Conservation (phyloP, 2,888 invertebrate species). For the Cryptus armator region DNA sequence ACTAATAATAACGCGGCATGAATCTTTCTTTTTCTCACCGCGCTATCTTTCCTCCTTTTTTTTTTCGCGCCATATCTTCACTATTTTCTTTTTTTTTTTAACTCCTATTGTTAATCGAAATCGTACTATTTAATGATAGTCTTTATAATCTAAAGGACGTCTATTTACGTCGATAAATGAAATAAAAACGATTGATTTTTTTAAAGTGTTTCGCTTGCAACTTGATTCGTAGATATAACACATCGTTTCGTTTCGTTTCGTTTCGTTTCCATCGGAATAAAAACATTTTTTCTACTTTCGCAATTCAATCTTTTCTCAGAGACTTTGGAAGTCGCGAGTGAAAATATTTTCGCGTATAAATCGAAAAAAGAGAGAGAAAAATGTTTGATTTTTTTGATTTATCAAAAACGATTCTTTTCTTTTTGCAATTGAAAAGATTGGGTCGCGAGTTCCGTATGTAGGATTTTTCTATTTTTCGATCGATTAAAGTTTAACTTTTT, state of each 20-base stretch:
- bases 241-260: constrained; percentile 2
- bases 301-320: neutral
- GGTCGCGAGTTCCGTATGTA: too few relatives aligned
- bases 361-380: neutral
- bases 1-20: constrained; percentile 50
- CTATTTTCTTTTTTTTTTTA: constrained; percentile 24
- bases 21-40: constrained; percentile 25
- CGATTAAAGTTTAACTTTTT: too few relatives aligned
- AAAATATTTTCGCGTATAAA: neutral
- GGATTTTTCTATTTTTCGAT: too few relatives aligned
- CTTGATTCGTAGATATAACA: constrained; percentile 45
- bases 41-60: constrained; percentile 33
- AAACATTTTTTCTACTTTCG: constrained; percentile 1
- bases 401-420: too few relatives aligned
- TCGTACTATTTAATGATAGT: constrained; percentile 47
- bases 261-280: neutral
- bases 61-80: constrained; percentile 42
- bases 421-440: too few relatives aligned
- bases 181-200: constrained; percentile 51
- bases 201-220: constrained; percentile 13
- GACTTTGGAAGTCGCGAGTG: neutral
- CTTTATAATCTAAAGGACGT: constrained; percentile 41
- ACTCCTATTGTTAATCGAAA: constrained; percentile 8
- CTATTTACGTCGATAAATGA: constrained; percentile 29
- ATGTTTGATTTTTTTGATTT: neutral